Evolutionary conservation across 2,888 invertebrate genomes (phyloP).

Genomic region (Teleiodes luculella): DNA sequence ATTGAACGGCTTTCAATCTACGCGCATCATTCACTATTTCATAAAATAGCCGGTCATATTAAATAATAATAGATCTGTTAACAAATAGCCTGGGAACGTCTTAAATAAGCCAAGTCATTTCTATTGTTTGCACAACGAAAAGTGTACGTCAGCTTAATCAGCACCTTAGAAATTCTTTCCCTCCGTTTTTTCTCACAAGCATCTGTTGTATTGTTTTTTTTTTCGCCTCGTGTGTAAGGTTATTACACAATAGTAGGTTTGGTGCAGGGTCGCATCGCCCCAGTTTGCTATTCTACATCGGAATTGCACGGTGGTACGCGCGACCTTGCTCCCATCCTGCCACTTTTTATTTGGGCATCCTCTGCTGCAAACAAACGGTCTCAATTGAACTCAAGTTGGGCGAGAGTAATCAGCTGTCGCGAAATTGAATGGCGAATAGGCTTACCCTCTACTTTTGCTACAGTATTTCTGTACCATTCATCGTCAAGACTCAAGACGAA

Average conservation of each 20-base stretch:
- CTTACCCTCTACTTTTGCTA: too few relatives aligned
- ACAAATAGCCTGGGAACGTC: not conserved
- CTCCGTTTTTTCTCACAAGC: constrained; percentile 31
- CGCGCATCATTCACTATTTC: too few relatives aligned
- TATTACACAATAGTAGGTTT: constrained; percentile 28
- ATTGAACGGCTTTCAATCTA: too few relatives aligned
- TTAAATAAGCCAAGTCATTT: not conserved
- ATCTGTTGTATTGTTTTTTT: constrained; percentile 33
- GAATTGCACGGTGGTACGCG: constrained; percentile 16
- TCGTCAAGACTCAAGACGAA: too few relatives aligned
- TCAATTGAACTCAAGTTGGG: constrained; percentile 18
- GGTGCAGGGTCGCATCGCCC: constrained; percentile 9
- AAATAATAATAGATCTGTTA: too few relatives aligned
- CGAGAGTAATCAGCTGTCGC: not conserved
- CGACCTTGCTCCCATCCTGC: constrained; percentile 36
- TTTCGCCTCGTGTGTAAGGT: constrained; percentile 4
- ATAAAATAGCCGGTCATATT: too few relatives aligned
- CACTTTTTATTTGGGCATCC: constrained; percentile 27
- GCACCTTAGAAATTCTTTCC: constrained; percentile 9
- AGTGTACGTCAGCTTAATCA: constrained; percentile 1
- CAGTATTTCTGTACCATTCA: too few relatives aligned
- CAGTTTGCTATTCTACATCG: constrained; percentile 3
- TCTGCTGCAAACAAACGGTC: constrained; percentile 18
- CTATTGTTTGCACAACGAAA: not conserved
- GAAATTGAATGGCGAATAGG: not conserved